Percentiles rank a stretch among this genome's conserved stretches.
Evolutionary conservation across 2,888 invertebrate species (phyloP).

Genomic region (Spodoptera exigua): DNA sequence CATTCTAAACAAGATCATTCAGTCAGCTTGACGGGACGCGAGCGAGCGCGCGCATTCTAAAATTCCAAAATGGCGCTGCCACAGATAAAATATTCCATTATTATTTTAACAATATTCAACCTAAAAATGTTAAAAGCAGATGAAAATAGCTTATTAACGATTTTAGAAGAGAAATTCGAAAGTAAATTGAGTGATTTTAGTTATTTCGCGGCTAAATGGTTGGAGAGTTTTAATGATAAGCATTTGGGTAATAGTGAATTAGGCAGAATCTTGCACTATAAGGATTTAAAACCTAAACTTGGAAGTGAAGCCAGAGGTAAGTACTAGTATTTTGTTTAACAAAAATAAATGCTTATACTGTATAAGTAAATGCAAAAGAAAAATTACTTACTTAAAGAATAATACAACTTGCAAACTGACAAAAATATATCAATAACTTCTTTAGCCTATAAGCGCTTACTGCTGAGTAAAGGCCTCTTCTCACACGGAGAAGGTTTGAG

Average conservation of each 20-base stretch:
- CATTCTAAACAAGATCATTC: slow-evolving; percentile 36
- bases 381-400: too few relatives aligned
- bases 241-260: slow-evolving; percentile 72
- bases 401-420: too few relatives aligned
- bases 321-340: slow-evolving; percentile 52
- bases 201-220: slow-evolving; percentile 59
- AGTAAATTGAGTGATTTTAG: slow-evolving; percentile 65
- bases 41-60: slow-evolving; percentile 63
- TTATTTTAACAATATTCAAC: slow-evolving; percentile 32
- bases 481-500: too few relatives aligned
- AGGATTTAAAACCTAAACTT: slow-evolving; percentile 73
- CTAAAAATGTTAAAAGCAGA: slow-evolving; percentile 32
- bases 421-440: too few relatives aligned
- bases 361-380: too few relatives aligned
- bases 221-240: slow-evolving; percentile 77
- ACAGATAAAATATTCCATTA: slow-evolving; percentile 32
- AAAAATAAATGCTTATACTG: too few relatives aligned
- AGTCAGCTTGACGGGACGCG: slow-evolving; percentile 62
- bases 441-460: too few relatives aligned
- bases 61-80: slow-evolving; percentile 55
- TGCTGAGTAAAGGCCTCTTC: too few relatives aligned
- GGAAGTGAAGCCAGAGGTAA: slow-evolving; percentile 61
- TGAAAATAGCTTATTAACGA: slow-evolving; percentile 41
- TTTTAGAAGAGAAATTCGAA: slow-evolving; percentile 67
- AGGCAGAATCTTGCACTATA: slow-evolving; percentile 73